phyloP scores from a whole-genome alignment of 2,113 vertebrate genomes.

The Thunnus maccoyii region DNA sequence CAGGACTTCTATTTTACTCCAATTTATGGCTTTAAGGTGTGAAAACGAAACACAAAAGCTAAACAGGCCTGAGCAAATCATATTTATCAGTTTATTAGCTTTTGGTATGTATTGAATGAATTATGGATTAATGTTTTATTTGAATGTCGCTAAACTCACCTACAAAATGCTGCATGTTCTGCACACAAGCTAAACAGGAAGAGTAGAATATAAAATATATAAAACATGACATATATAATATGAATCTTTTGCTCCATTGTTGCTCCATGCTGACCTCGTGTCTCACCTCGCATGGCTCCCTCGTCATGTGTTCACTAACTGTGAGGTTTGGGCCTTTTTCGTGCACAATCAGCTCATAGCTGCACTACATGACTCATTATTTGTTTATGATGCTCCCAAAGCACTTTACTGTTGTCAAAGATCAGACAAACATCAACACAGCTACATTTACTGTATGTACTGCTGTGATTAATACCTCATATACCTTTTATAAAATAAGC shows the following conservation, averaged over 20 bases:
- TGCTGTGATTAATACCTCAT: not conserved
- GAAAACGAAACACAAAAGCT: not conserved
- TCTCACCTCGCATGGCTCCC: not conserved
- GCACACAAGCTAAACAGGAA: not conserved
- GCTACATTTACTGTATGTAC: not conserved
- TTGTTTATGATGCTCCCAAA: conserved; percentile 10
- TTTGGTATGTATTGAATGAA: too few species aligned
- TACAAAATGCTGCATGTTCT: not conserved
- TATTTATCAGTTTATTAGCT: not conserved
- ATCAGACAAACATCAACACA: conserved; percentile 6
- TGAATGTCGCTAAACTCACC: not conserved
- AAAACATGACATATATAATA: not conserved
- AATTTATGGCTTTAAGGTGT: not conserved
- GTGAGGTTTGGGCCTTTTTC: not conserved
- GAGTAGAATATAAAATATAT: not conserved
- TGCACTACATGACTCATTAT: not conserved
- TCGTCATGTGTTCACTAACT: not conserved
- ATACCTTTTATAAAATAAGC: too few species aligned
- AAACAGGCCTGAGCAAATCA: not conserved
- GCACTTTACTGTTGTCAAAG: not conserved
- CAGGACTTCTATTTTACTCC: not conserved
- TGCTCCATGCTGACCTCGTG: not conserved
- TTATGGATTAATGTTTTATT: too few species aligned
- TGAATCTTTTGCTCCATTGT: conserved; percentile 11
- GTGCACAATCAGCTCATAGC: not conserved